Conservation (phyloP, 2,888 invertebrate genomes). For the Hyalella azteca region DNA sequence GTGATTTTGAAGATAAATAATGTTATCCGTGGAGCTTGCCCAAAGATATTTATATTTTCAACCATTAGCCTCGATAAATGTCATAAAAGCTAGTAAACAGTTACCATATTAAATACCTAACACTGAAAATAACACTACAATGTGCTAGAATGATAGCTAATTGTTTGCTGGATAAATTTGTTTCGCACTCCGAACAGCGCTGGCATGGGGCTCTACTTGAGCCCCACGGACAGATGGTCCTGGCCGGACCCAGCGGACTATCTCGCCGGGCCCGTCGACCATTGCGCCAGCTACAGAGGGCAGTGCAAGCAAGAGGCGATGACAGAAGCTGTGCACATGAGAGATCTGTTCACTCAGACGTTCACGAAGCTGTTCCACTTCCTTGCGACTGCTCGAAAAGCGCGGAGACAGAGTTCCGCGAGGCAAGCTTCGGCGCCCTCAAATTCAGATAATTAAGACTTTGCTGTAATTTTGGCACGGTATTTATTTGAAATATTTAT, state of each 20-base stretch:
- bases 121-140: no score
- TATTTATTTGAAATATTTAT: no score
- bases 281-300: neutral
- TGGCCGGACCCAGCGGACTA: neutral
- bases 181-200: neutral
- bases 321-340: neutral
- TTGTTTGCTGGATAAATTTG: neutral
- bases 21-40: neutral
- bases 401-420: neutral
- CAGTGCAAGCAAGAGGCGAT: neutral
- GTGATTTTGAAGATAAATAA: neutral
- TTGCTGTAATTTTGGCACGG: neutral
- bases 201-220: neutral
- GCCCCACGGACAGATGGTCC: neutral
- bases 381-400: neutral
- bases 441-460: neutral
- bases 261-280: neutral
- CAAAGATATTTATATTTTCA: neutral
- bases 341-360: neutral
- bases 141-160: no score
- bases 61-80: neutral
- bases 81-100: neutral
- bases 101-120: neutral
- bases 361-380: neutral
- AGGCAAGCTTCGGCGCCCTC: neutral